Evolutionary conservation across 1,140 invertebrate species (phyloP).

Genomic region (Dendrolimus kikuchii): DNA sequence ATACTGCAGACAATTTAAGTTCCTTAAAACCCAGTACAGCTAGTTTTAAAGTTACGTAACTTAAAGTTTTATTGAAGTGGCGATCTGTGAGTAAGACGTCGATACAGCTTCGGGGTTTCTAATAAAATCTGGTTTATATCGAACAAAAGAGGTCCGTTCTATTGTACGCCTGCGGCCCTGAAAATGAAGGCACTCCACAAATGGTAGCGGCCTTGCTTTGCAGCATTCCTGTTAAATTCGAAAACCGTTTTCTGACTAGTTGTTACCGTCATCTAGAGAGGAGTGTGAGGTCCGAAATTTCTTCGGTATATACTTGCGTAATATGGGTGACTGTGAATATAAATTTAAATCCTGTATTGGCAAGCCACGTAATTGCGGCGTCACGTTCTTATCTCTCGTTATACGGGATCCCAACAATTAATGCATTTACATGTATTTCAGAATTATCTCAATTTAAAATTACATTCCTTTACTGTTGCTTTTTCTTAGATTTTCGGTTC

Average conservation of each 20-base stretch:
- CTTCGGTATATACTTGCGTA: too few species aligned
- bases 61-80: slow-evolving; percentile 3
- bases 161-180: slow-evolving; percentile 27
- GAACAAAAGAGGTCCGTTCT: slow-evolving; percentile 32
- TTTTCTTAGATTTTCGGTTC: too few species aligned
- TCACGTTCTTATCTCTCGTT: too few species aligned
- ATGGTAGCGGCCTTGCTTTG: slow-evolving; percentile 26
- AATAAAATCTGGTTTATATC: slow-evolving; percentile 42
- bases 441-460: too few species aligned
- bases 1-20: too few species aligned
- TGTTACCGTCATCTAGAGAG: not conserved
- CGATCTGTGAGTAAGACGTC: slow-evolving; percentile 12
- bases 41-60: not conserved
- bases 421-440: too few species aligned
- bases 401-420: too few species aligned
- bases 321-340: too few species aligned
- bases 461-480: too few species aligned
- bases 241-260: slow-evolving; percentile 5
- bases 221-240: slow-evolving; percentile 10
- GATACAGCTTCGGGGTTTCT: slow-evolving; percentile 25
- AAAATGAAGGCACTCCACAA: slow-evolving; percentile 13
- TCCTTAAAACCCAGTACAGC: not conserved
- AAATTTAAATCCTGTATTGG: too few species aligned
- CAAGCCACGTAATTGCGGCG: too few species aligned
- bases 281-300: too few species aligned